Percentiles rank a stretch among this genome's conserved stretches.
These are phyloP conservation scores for Aplodontia rufa DNA, from an alignment of 2,113 vertebrate species.

Conservation along the genomic window DNA sequence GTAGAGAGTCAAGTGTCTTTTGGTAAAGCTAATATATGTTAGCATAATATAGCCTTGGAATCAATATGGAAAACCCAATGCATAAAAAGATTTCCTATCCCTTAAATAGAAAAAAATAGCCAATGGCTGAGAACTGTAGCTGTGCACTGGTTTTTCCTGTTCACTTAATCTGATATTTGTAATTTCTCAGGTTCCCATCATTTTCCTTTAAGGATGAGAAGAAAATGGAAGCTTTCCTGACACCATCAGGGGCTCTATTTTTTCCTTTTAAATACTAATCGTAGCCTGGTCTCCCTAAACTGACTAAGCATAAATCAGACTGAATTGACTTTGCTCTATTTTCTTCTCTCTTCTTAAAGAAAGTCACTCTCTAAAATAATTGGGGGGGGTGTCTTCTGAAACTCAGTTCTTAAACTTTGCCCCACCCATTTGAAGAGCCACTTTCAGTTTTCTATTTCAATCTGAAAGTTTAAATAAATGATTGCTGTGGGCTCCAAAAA, in stretches of 20 bases:
- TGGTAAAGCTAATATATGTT: slow-evolving; percentile 14
- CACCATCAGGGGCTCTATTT: not conserved
- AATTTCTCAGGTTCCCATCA: slow-evolving; percentile 34
- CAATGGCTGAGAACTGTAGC: slow-evolving; percentile 33
- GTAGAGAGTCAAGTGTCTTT: slow-evolving; percentile 13
- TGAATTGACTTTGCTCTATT: slow-evolving; percentile 15
- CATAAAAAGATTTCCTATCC: slow-evolving; percentile 25
- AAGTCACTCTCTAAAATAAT: slow-evolving; percentile 43
- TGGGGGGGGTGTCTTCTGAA: not conserved
- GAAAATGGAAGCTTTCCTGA: slow-evolving; percentile 19
- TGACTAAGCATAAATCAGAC: not conserved
- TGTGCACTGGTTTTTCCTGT: not conserved
- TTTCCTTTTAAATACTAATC: not conserved
- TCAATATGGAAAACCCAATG: slow-evolving; percentile 49
- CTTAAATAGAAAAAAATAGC: slow-evolving; percentile 19
- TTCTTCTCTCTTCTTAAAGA: not conserved
- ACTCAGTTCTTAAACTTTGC: not conserved
- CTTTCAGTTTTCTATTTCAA: not conserved
- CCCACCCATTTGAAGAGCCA: not conserved
- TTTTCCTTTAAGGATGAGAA: slow-evolving; percentile 41
- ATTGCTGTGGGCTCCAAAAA: not conserved
- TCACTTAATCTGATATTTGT: slow-evolving; percentile 32
- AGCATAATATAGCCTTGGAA: slow-evolving; percentile 39
- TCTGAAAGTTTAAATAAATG: not conserved
- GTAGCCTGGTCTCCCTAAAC: not conserved